Percentiles rank a stretch among this genome's conserved stretches.
Evolutionary conservation across 1,140 invertebrate species (phyloP).

Genomic region (Brachionus sp.): DNA sequence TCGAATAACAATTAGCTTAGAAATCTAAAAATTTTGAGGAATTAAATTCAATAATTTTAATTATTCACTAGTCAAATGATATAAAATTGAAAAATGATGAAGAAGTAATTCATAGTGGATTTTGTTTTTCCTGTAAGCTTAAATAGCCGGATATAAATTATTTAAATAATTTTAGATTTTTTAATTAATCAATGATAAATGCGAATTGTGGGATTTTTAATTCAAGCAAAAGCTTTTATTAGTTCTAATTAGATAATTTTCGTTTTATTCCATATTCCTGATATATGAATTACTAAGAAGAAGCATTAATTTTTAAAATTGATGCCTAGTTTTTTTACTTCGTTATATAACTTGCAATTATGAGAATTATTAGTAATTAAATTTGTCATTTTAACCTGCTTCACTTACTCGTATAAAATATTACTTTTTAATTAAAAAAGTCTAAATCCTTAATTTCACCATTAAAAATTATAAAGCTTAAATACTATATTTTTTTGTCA

Average conservation of each 20-base stretch:
- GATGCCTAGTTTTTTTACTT: not conserved
- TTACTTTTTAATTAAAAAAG: not conserved
- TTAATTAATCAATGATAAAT: not conserved
- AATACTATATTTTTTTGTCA: too few relatives aligned
- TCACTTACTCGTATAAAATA: not conserved
- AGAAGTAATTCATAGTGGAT: not conserved
- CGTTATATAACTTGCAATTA: not conserved
- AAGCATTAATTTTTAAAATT: not conserved
- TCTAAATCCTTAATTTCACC: too few relatives aligned
- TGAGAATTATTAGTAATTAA: not conserved
- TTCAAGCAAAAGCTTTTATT: not conserved
- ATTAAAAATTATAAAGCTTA: too few relatives aligned
- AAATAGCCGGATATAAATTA: not conserved
- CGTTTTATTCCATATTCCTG: not conserved
- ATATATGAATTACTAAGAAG: not conserved
- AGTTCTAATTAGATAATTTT: not conserved
- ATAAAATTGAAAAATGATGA: not conserved
- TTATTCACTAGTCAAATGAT: not conserved
- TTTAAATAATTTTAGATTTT: not conserved
- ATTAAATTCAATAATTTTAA: not conserved
- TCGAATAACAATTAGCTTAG: not conserved
- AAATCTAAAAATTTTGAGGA: not conserved
- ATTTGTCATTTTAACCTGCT: not conserved
- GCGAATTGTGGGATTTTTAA: not conserved
- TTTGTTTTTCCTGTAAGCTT: not conserved